Percentiles rank a stretch among this genome's conserved stretches.
These are phyloP conservation scores for Heliconius ismenius DNA, from an alignment of 2,888 invertebrate species.

Conservation along the genomic window DNA sequence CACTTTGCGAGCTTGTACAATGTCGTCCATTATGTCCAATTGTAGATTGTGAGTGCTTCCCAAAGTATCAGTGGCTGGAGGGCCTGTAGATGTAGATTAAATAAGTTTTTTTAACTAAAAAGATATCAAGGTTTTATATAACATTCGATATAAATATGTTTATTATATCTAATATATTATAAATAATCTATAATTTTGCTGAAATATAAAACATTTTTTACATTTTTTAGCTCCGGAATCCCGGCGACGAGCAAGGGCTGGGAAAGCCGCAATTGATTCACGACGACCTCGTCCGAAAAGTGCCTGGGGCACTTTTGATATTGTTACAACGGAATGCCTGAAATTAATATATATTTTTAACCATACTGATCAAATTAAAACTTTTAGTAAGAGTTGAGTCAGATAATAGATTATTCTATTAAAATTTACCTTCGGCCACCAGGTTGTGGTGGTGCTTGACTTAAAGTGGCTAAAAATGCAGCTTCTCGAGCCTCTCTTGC, in stretches of 20 bases:
- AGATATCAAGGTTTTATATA: background rate
- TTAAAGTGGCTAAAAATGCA: conserved; percentile 91
- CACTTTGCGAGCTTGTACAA: conserved; percentile 90
- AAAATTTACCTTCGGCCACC: conserved; percentile 83
- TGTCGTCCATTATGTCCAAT: conserved; percentile 94
- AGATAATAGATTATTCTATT: background rate
- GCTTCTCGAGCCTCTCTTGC: conserved; percentile 90
- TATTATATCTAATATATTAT: no score
- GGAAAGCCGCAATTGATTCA: conserved; percentile 91
- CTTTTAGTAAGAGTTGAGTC: background rate
- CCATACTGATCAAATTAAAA: background rate
- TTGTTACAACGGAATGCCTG: conserved; percentile 93
- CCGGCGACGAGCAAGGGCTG: conserved; percentile 78
- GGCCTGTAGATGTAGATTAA: conserved; percentile 69
- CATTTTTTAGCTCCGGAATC: conserved; percentile 74
- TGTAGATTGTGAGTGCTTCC: conserved; percentile 92
- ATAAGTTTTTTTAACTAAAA: background rate
- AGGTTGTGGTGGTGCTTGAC: conserved; percentile 87
- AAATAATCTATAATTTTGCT: no score
- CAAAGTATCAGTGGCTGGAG: conserved; percentile 86
- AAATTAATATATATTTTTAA: conserved; percentile 44
- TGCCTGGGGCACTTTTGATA: conserved; percentile 89
- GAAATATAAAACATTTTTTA: conserved; percentile 49
- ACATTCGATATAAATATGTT: background rate
- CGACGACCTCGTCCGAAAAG: conserved; percentile 89